phyloP scores from a whole-genome alignment of 2,888 invertebrate species.

The Agonum fuliginosum region DNA sequence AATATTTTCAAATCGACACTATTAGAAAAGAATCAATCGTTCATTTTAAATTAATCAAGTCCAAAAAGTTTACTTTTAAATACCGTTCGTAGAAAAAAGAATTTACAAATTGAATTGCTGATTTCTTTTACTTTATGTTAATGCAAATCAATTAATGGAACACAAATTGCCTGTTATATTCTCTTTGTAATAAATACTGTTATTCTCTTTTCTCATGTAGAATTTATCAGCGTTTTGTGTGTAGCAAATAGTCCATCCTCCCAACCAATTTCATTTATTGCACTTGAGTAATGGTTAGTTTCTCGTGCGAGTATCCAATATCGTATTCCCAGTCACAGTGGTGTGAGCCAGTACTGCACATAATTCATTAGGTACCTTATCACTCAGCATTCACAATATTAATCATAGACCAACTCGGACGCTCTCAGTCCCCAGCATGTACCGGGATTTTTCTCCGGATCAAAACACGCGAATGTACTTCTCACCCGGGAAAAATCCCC shows the following conservation, averaged over 20 bases:
- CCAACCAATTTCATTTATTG: constrained; percentile 22
- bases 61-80: no score
- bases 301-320: constrained; percentile 1
- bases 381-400: constrained; percentile 35
- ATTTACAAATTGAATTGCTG: no score
- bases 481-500: constrained; percentile 68
- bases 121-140: no score
- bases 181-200: no score
- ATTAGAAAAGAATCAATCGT: no score
- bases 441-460: constrained; percentile 68
- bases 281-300: not conserved
- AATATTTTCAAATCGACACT: no score
- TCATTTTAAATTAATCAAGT: no score
- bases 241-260: constrained; percentile 16
- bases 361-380: constrained; percentile 53
- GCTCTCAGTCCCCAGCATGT: constrained; percentile 67
- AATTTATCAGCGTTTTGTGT: constrained; percentile 29
- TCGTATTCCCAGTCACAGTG: constrained; percentile 13
- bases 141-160: no score
- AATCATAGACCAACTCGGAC: constrained; percentile 7
- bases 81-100: no score
- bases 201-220: no score
- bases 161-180: no score
- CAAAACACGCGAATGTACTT: constrained; percentile 71
- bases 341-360: constrained; percentile 11